Conservation (phyloP, 2,113 vertebrate species). For the Anoura caudifer region DNA sequence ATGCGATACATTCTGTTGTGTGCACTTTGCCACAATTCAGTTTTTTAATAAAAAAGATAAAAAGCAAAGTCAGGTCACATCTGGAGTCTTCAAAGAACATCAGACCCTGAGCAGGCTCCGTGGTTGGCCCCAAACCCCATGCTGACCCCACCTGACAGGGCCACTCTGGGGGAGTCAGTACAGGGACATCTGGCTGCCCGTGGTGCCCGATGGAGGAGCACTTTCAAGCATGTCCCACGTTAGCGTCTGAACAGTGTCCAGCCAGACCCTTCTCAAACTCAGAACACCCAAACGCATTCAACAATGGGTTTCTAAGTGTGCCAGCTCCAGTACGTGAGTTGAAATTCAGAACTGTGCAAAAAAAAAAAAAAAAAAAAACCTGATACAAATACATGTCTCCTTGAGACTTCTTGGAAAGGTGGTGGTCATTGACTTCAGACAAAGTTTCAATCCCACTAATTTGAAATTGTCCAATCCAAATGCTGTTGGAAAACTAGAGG, state of each 20-base stretch:
- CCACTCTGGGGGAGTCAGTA: not conserved
- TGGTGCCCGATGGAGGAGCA: not conserved
- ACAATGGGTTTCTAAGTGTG: not conserved
- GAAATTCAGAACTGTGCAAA: not conserved
- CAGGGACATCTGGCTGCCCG: not conserved
- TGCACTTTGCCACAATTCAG: not conserved
- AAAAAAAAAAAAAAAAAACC: not conserved
- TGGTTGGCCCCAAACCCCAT: not conserved
- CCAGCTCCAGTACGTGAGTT: not conserved
- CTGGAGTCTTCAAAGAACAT: not conserved
- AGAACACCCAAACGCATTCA: not conserved
- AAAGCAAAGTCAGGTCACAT: not conserved
- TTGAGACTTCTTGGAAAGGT: not conserved
- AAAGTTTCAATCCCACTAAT: not conserved
- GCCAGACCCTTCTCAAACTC: not conserved
- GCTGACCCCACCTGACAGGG: not conserved
- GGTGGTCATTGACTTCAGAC: not conserved
- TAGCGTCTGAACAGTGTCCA: not conserved
- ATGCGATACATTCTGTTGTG: not conserved
- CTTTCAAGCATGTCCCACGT: no score
- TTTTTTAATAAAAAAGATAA: not conserved
- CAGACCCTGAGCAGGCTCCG: conserved; percentile 10
- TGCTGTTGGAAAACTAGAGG: not conserved
- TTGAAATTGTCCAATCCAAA: not conserved
- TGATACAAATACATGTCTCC: not conserved